Evolutionary conservation across 1,140 invertebrate species (phyloP).

Genomic region (Brachionus sp.): DNA sequence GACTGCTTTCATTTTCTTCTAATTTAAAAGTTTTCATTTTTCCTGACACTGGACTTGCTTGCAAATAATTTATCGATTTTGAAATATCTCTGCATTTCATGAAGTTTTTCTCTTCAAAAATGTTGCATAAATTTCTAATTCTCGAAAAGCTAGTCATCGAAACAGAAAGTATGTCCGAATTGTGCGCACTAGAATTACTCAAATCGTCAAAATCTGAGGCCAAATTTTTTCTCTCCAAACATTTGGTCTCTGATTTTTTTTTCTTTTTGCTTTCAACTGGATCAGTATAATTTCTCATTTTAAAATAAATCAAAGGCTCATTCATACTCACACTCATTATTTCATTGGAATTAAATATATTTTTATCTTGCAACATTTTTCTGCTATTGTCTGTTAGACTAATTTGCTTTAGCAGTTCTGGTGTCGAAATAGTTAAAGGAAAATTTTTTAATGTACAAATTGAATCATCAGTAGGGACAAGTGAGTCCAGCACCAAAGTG

Average conservation of each 20-base stretch:
- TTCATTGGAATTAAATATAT: neutral
- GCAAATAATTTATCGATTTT: conserved; percentile 23
- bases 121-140: conserved; percentile 18
- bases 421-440: neutral
- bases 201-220: neutral
- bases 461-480: neutral
- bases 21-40: neutral
- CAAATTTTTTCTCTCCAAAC: neutral
- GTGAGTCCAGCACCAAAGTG: neutral
- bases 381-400: neutral
- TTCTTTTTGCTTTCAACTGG: neutral
- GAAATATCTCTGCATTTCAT: neutral
- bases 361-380: neutral
- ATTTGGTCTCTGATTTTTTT: neutral
- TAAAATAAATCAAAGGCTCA: neutral
- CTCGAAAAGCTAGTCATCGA: conserved; percentile 13
- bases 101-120: neutral
- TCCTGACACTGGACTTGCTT: neutral
- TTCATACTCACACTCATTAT: conserved; percentile 8
- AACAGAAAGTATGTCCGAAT: neutral
- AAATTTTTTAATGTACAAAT: conserved; percentile 18
- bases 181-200: neutral
- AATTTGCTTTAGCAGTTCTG: conserved; percentile 16
- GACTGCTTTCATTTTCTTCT: neutral
- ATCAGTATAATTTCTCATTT: neutral